Evolutionary conservation across 1,140 invertebrate species (phyloP), one percentile per base, ranked within the genome.

Genomic region (Agrypnia vestita): DNA sequence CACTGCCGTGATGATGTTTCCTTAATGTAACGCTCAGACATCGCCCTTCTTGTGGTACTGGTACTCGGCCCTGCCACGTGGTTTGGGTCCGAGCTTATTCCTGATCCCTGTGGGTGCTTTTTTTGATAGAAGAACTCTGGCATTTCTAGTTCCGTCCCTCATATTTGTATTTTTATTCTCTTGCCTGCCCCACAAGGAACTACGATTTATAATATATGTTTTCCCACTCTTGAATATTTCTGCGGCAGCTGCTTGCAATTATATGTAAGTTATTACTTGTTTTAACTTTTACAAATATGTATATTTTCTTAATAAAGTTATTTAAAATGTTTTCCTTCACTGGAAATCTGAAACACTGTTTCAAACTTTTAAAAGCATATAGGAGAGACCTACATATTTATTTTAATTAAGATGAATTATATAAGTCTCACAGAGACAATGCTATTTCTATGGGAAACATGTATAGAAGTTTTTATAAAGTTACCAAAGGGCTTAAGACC

Each of bases 11-110:
- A 35, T 35, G 25, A 35, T 35, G 6, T 76, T 76, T 76, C 59
- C 46, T 76, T 76, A 67, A 76, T 25, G n/a, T 19, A 0, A 11
- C 1, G 13, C n/a, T 51, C 87, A 98, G 96, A 98, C 96, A 59
- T 95, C 94, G 53, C 98, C 98, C 78, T 99, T 98, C 87, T 86
- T 97, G 10, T 99, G 99, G 99, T 99, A 99, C 88, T 99, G 99
- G 87, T 99, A 98, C 88, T 99, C 97, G 46, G 98, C 97, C 0
- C 87, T 99, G 25, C 98, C 98, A 0, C 90, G 98, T 79, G 96
- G 96, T 4, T 89, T 99, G 84, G 94, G 93, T 1, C 90, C 94
- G 4, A 97, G 97, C 56, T 85, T 96, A 21, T 85, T 97, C 13
- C 88, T 99, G 47, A 89, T 98, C 73, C 97, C 96, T 8, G 83